Conservation (phyloP, 2,888 invertebrate species). For the Andrena hattorfiana region DNA sequence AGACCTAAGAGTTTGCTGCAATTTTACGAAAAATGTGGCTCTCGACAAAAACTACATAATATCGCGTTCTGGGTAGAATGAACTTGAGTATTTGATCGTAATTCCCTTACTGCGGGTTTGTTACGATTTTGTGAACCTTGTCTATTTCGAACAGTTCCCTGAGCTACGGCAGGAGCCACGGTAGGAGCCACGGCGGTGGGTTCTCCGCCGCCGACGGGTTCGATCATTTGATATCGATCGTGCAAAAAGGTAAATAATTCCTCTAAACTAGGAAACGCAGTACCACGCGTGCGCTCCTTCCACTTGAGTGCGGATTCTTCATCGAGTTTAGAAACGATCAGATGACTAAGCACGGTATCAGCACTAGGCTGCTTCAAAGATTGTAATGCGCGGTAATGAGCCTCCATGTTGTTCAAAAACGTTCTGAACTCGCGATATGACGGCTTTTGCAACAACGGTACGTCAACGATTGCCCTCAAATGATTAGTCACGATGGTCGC, state of each 20-base stretch:
- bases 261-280: not conserved
- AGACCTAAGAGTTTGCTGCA: not conserved
- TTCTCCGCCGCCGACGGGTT: not conserved
- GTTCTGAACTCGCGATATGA: not conserved
- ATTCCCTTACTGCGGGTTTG: not conserved
- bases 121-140: not conserved
- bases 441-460: not conserved
- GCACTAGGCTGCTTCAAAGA: not conserved
- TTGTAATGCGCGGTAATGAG: not conserved
- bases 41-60: not conserved
- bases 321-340: not conserved
- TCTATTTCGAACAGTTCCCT: not conserved
- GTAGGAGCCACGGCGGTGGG: too few species aligned
- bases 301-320: not conserved
- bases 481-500: slow-evolving; percentile 1
- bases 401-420: not conserved
- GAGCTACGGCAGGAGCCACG: not conserved
- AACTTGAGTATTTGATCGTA: not conserved
- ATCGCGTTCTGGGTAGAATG: not conserved
- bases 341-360: not conserved
- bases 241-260: not conserved
- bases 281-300: not conserved
- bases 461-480: not conserved
- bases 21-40: not conserved
- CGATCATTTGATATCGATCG: not conserved